Base-by-base conservation (phyloP, 2,113 vertebrate species). In the Oenanthe oenanthe region DNA sequence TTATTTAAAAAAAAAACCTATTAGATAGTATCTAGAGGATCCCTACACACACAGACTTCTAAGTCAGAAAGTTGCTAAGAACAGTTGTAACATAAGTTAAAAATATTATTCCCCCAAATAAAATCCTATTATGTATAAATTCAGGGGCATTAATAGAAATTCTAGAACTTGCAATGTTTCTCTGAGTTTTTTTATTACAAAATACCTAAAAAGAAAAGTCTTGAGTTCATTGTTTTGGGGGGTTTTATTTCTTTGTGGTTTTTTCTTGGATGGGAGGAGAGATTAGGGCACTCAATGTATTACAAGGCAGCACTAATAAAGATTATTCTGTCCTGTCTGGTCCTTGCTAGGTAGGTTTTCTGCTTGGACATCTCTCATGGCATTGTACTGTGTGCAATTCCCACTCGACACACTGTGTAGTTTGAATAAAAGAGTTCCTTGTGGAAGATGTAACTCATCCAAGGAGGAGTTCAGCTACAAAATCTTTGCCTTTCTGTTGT, bases 61-160 rank as follows among this genome's bases (percentile, higher is more conserved):
- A 94, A 85, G 85, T 89, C 88, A 95, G 67, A 93, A 92, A 87
- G 72, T 48, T 80, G 4, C 22, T 57, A 93, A 88, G 51, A 93
- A 87, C 25, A 87, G 32, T 84, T 89, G 47, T 42, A 82, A 73
- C 42, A 50, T 53, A 48, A 20, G 14, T 73, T 75, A 32, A 92
- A 93, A 75, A 89, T 26, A 19, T 68, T 66, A 75, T 85, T 86
- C 40, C 66, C 76, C 17, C 10, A 92, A 79, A 84, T 45, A 81
- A 76, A 89, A 95, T 80, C 7, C 16, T 62, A 22, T 62, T 78
- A 67, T 79, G 80, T 15, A 24, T 54, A 13, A 53, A 93, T 42
- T 71, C 18, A 73, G 77, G 8, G 7, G 2, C 5, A 42, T 74
- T 58, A 38, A 66, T 8, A 15, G 29, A 83, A 86, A 80, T 15